Evolutionary conservation across 35 echinoderm and acorn worm genomes (phyloP), one percentile per base, ranked within the genome.

Genomic region (Strongylocentrotus purpuratus): DNA sequence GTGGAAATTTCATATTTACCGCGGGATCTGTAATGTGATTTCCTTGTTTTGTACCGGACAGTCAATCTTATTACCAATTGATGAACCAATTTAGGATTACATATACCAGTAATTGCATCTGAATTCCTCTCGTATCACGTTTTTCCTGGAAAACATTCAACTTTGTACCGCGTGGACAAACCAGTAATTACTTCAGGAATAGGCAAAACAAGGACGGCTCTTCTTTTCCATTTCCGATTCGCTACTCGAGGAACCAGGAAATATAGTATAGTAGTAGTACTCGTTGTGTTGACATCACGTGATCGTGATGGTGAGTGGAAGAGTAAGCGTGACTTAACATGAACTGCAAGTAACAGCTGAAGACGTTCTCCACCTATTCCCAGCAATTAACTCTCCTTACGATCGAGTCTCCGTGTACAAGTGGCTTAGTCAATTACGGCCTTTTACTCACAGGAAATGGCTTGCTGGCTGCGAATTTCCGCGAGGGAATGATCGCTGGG

Each of bases 381-480:
- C 22, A 78, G 65, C 65, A 78, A 78, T 78, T 78, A 78, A 78
- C 65, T 78, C 28, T 78, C 65, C 1, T n/a, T 4, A 78, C 65
- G 65, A 78, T 78, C 8, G 65, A 17, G 20, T 4, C 65, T 78
- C 65, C 25, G 65, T 78, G 65, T 25, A 78, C 65, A 78, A 78
- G 65, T 78, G 65, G 65, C 65, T 78, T 7, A 78, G 65, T 78
- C 65, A 78, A 78, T 78, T 78, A 93, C 47, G 41, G n/a, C n/a
- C 46, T 46, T 91, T 93, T 93, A 93, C 91, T 93, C 91, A 93
- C 46, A 93, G 91, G 91, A 93, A 93, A 93, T 93, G 45, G 14
- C 45, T 93, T 50, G 9, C 91, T 46, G 91, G 91, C 45, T 58
- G 48, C 45, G 13, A 58, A 93, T 93, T 93, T 93, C 87, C 87